These are phyloP conservation scores for Chironomus riparius DNA, from an alignment of 2,888 invertebrate genomes.

Conservation along the genomic window DNA sequence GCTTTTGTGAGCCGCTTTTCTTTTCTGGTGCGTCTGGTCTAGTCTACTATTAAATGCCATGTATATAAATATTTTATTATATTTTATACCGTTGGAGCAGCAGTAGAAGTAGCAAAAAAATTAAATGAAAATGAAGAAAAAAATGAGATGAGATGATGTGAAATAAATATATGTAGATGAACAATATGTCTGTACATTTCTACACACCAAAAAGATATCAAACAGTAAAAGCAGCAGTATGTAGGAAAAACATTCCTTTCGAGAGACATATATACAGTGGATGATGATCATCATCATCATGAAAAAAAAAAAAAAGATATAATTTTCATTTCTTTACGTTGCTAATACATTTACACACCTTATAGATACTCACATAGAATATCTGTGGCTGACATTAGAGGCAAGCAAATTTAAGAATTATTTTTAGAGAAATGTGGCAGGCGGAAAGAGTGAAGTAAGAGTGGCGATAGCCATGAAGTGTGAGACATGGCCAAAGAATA, in stretches of 20 bases:
- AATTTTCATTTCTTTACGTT: background rate
- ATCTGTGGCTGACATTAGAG: background rate
- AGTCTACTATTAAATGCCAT: background rate
- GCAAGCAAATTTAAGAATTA: background rate
- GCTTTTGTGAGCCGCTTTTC: constrained; percentile 1
- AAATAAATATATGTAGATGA: background rate
- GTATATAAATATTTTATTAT: background rate
- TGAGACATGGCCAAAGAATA: constrained; percentile 5
- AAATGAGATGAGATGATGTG: background rate
- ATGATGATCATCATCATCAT: too few relatives aligned
- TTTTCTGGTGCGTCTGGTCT: background rate
- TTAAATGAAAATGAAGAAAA: too few relatives aligned
- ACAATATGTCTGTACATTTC: background rate
- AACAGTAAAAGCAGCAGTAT: background rate
- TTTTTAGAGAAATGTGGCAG: constrained; percentile 25
- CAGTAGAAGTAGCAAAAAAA: too few relatives aligned
- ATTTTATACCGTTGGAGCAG: background rate
- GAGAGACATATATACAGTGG: background rate
- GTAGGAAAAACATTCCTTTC: background rate
- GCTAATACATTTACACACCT: background rate
- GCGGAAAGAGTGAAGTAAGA: constrained; percentile 11
- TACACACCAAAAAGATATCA: background rate
- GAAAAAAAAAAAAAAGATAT: background rate
- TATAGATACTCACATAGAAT: background rate
- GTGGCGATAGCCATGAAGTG: constrained; percentile 22